Base-by-base conservation (phyloP, 2,113 vertebrate species). In the Onychostoma macrolepis region DNA sequence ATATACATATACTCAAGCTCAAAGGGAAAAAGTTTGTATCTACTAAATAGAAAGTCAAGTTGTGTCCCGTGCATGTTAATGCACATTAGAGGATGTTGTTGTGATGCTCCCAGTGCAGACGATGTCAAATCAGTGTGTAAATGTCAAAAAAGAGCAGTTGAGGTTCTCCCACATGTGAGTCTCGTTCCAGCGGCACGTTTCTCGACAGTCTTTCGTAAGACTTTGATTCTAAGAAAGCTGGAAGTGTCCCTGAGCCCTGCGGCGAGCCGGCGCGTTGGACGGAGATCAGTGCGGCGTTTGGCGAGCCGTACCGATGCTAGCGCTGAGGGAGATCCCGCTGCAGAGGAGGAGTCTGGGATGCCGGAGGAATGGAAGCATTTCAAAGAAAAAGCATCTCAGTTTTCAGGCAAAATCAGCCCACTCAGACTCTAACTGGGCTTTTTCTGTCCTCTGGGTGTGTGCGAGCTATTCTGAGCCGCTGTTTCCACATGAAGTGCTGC, bases 301-400 rank as follows among this genome's bases (percentile, higher is more conserved):
- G 78, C 78, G n/a, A 17, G 84, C 81, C 76, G 38, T 63, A 43
- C 58, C 4, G 56, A 28, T 75, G 24, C 36, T 38, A 36, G 41
- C 76, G 84, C 69, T 21, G 28, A 45, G 56, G 36, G 78, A 83
- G 43, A 86, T 83, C 84, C 41, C 24, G 36, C 33, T 13, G 69
- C 78, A 78, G 74, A 50, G 19, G 21, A 30, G 80, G 72, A 50
- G 84, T 24, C 33, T 24, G 69, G 69, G 69, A 85, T 69, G 72
- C 43, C 65, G 33, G 33, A 72, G 69, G 69, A 72, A 72, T 88
- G 84, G 85, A 86, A 78, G 84, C 58, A 28, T 83, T 75, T 83
- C 72, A 83, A 84, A 76, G 80, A 86, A 28, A 61, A 81, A 69
- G 43, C 78, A 24, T 24, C 56, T 58, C 56, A 6, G 21, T 58